Evolutionary conservation across 2,113 vertebrate species (phyloP), one percentile per base, ranked within the genome.

Genomic region (Lamprologus tigripictilis): DNA sequence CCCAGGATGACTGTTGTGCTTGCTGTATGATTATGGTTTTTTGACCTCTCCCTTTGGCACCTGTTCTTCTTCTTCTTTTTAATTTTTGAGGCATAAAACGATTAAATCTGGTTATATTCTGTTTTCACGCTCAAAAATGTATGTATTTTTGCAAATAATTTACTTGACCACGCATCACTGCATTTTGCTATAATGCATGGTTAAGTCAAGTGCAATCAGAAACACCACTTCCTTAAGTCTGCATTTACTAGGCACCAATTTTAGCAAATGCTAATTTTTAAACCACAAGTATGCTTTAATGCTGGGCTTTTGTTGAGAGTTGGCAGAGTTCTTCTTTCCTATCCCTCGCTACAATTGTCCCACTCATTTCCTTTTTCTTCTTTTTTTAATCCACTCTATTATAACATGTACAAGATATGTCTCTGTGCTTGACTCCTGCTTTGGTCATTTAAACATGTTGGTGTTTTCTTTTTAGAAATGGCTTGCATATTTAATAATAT

Each of bases 11-110:
- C 89, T 49, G 58, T 93, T 92, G 57, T 95, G 89, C 90, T 86
- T 95, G 91, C 89, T 49, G 61, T 94, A 90, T 94, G 82, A 91
- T 94, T 94, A 89, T 93, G 84, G 94, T 90, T 94, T 94, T 92
- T 90, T 92, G 88, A 92, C 91, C 87, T 91, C 90, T 92, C 91
- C 91, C 90, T 92, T 82, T 85, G 78, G 86, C 86, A 83, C 78
- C 58, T 83, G 37, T 86, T 84, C 80, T 88, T 80, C 76, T 51
- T 37, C 35, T 19, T 40, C 80, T 85, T 82, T n/a, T 89, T 83
- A 80, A 33, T 81, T 87, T 83, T 84, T 58, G 9, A 42, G 7
- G 55, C 21, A 37, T 28, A 80, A 53, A 82, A 55, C 2, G 9
- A 17, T 83, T 21, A n/a, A 78, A 73, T 86, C 26, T 68, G 19